Evolutionary conservation across 2,888 invertebrate species (phyloP), one percentile per base, ranked within the genome.

Genomic region (Cheilosia scutellata): DNA sequence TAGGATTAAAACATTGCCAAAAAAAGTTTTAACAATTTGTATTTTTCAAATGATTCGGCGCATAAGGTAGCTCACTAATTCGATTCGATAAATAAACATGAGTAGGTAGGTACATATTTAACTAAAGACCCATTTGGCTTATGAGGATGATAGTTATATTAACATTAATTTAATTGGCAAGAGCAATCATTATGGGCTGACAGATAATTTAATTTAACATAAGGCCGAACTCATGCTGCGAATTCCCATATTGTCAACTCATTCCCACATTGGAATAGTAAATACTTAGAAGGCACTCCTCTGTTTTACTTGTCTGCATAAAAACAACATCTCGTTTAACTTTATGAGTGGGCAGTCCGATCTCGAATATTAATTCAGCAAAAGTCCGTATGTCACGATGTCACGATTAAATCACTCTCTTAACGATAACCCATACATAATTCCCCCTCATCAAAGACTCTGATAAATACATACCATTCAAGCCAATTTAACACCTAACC

Each of bases 401-500:
- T 27, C 11, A 51, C 51, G 25, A 49, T 44, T 44, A 44, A 11
- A 11, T 7, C 5, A 27, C 9, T 27, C 51, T 4, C 0, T 11
- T 33, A 5, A 13, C 37, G 20, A 44, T 20, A 44, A 44, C 5
- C 5, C 31, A n/a, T 27, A 11, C 42, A 33, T 33, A 55, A 33
- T 44, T 37, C 7, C 25, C 31, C 16, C 33, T 7, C 9, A 16
- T 37, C 49, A 49, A 27, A 9, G 3, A 5, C 11, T 4, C 58
- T 4, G 20, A 37, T 20, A 58, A 40, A 16, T 29, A n/a, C 5
- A 60, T 27, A 37, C 60, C 49, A 51, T 40, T 60, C 27, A 60
- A 63, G 31, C 25, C 33, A 78, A 70, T 74, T 44, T 51, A 49
- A 58, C 77, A 79, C 58, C 40, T 53, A 44, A 51, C 16, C 44